Conservation (phyloP, 2,113 vertebrate species). For the Cynoglossus semilaevis region DNA sequence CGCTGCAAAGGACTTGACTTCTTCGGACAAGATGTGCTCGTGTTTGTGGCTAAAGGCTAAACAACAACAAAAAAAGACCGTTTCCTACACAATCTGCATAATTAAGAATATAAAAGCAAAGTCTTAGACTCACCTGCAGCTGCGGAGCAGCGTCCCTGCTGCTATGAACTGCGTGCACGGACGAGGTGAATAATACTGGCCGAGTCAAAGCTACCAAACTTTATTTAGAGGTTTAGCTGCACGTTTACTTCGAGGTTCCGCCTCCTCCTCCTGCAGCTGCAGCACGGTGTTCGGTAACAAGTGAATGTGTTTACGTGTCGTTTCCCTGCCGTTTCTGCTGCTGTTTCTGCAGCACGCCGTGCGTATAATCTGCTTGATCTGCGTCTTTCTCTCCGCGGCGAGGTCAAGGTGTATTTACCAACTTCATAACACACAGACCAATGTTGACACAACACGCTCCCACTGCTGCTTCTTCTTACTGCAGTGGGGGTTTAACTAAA, state of each 20-base stretch:
- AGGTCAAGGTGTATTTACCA: slow-evolving; percentile 68
- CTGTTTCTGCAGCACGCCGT: background rate
- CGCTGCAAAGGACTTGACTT: no score
- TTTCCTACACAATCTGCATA: background rate
- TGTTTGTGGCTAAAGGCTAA: background rate
- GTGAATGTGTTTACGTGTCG: background rate
- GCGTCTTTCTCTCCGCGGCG: slow-evolving; percentile 13
- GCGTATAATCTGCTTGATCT: background rate
- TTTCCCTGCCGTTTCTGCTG: background rate
- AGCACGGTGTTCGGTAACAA: background rate
- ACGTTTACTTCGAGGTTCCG: background rate
- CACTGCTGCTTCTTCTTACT: background rate
- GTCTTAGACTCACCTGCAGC: slow-evolving; percentile 48
- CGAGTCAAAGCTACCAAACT: background rate
- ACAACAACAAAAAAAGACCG: background rate
- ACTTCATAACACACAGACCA: slow-evolving; percentile 34
- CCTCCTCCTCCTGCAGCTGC: background rate
- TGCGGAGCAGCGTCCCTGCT: slow-evolving; percentile 5
- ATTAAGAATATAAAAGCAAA: background rate
- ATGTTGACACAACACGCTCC: slow-evolving; percentile 14
- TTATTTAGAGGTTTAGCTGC: background rate
- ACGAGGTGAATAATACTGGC: background rate
- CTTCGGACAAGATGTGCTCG: no score
- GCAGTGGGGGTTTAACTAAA: no score
- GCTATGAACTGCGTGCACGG: background rate